phyloP scores from a whole-genome alignment of 1,140 invertebrate species.

The Ylistrum balloti region DNA sequence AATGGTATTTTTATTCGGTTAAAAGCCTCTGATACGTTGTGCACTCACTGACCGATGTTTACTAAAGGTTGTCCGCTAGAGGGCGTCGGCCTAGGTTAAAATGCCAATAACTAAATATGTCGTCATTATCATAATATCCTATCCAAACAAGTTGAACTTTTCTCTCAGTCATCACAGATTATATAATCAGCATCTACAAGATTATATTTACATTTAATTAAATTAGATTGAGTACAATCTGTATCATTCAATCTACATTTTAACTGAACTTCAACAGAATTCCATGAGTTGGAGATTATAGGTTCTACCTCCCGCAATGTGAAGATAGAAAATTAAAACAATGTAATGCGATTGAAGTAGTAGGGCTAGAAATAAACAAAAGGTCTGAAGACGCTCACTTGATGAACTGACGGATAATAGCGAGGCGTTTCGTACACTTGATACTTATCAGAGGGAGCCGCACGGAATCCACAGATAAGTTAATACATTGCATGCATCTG shows the following conservation, averaged over 20 bases:
- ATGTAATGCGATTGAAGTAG: background rate
- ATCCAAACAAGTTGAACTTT: constrained; percentile 8
- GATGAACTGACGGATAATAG: constrained; percentile 10
- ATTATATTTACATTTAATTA: constrained; percentile 7
- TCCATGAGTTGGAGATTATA: background rate
- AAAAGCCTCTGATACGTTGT: background rate
- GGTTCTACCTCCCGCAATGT: background rate
- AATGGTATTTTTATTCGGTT: background rate
- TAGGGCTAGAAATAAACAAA: constrained; percentile 6
- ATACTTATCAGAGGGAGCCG: background rate
- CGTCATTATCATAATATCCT: background rate
- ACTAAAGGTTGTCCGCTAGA: background rate
- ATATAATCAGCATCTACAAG: background rate
- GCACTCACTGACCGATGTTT: constrained; percentile 17
- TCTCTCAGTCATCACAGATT: background rate
- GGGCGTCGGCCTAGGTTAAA: background rate
- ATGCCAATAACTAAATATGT: background rate
- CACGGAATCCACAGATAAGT: background rate
- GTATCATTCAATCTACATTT: background rate
- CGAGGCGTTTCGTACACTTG: constrained; percentile 10
- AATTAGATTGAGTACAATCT: background rate
- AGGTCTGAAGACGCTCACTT: background rate
- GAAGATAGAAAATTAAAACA: constrained; percentile 21
- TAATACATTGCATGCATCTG: background rate
- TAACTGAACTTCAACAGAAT: background rate